A percentile compares a stretch with the other conserved stretches of the same genome.
Evolutionary conservation across 2,888 invertebrate species (phyloP).

Genomic region (Drosophila fungiperda): DNA sequence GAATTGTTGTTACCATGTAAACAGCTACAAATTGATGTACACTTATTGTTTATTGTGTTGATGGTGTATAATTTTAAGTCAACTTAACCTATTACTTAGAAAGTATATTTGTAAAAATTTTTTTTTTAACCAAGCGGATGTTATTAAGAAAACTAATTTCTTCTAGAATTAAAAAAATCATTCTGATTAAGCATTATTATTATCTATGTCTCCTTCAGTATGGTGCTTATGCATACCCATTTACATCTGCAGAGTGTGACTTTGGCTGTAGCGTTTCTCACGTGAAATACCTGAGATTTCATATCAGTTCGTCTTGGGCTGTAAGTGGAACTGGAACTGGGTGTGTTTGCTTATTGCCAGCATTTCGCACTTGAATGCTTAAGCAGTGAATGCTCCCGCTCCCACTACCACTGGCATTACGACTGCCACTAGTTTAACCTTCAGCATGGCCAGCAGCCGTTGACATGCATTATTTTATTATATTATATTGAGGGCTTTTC

Average conservation of each 20-base stretch:
- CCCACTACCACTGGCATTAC: conserved; percentile 30
- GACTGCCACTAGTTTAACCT: conserved; percentile 54
- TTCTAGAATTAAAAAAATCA: not conserved
- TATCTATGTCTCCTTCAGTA: not conserved
- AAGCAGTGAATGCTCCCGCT: conserved; percentile 44
- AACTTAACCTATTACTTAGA: not conserved
- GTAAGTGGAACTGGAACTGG: conserved; percentile 37
- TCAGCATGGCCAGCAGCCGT: conserved; percentile 39
- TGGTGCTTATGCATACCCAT: not conserved
- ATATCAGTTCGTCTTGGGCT: conserved; percentile 44
- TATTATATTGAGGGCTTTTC: conserved; percentile 66
- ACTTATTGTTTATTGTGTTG: not conserved
- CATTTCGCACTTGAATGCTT: conserved; percentile 59
- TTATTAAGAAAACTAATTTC: not conserved
- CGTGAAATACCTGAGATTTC: conserved; percentile 53
- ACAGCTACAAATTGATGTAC: not conserved
- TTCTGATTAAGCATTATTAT: not conserved
- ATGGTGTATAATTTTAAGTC: not conserved
- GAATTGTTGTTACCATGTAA: not conserved
- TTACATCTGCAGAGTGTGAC: not conserved
- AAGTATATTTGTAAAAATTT: not conserved
- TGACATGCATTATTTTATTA: conserved; percentile 22
- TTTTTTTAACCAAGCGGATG: not conserved
- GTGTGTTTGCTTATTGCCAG: conserved; percentile 51
- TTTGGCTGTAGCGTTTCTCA: conserved; percentile 48